phyloP scores from a whole-genome alignment of 2,113 vertebrate genomes.

The Gulo gulo region DNA sequence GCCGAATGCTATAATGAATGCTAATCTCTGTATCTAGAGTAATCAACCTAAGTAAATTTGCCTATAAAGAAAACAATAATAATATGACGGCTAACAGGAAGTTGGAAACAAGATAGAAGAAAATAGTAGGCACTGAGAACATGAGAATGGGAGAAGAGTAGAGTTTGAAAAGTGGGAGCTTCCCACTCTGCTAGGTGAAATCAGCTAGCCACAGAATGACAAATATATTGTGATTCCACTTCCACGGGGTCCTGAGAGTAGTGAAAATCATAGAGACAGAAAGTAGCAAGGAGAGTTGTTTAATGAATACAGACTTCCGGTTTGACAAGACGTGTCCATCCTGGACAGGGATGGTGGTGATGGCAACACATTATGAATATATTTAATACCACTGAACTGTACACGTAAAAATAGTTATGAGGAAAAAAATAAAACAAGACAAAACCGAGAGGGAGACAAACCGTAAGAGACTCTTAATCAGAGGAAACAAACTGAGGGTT shows the following conservation, averaged over 20 bases:
- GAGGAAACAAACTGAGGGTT: too few species aligned
- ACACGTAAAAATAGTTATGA: not conserved
- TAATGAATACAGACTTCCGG: not conserved
- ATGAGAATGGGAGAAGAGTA: not conserved
- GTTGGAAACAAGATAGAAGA: not conserved
- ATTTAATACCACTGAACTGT: not conserved
- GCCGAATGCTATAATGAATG: not conserved
- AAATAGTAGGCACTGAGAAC: not conserved
- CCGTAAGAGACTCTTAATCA: too few species aligned
- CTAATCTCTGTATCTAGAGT: not conserved
- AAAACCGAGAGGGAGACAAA: not conserved
- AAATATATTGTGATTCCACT: not conserved
- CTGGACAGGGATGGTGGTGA: not conserved
- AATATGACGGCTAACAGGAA: not conserved
- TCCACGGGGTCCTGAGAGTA: not conserved
- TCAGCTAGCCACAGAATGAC: not conserved
- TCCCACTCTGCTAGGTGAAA: not conserved
- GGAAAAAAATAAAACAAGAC: too few species aligned
- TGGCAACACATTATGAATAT: not conserved
- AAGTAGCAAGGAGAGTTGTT: not conserved
- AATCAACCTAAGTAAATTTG: not conserved
- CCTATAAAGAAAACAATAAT: not conserved
- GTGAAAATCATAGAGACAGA: not conserved
- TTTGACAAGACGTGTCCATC: not conserved
- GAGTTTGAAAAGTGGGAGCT: not conserved